A percentile compares a stretch with the other conserved stretches of the same genome.
Conservation (phyloP, 2,888 invertebrate genomes). For the Drosophila paramelanica region DNA sequence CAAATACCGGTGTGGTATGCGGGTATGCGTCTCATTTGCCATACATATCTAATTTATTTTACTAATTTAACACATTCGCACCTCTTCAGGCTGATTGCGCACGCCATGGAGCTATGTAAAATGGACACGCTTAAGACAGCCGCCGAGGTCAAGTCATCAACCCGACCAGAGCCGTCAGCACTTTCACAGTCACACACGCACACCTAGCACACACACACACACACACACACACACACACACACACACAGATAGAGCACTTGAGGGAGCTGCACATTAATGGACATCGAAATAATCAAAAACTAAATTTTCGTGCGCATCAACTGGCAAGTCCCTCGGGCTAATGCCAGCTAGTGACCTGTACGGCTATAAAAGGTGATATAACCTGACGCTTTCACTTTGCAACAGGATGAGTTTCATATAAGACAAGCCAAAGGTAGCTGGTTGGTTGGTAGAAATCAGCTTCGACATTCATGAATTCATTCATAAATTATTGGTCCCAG, state of each 20-base stretch:
- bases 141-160: constrained; percentile 45
- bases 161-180: constrained; percentile 31
- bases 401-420: constrained; percentile 37
- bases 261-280: constrained; percentile 75
- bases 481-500: constrained; percentile 80
- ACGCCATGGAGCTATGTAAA: constrained; percentile 51
- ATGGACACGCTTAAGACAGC: constrained; percentile 31
- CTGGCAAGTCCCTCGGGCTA: constrained; percentile 50
- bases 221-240: constrained; percentile 3
- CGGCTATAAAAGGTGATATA: constrained; percentile 29
- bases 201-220: background rate
- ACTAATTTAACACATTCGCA: constrained; percentile 74
- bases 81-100: constrained; percentile 69
- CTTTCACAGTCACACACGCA: constrained; percentile 2
- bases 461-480: constrained; percentile 81
- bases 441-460: constrained; percentile 18
- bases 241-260: constrained; percentile 45
- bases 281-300: constrained; percentile 79
- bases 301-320: constrained; percentile 59
- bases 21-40: constrained; percentile 37
- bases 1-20: background rate
- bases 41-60: constrained; percentile 74
- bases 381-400: constrained; percentile 65
- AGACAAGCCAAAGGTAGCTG: constrained; percentile 28
- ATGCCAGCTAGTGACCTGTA: constrained; percentile 1